Percentiles rank a stretch among this genome's conserved stretches.
phyloP scores from a whole-genome alignment of 2,888 invertebrate genomes.

The Bembecia ichneumoniformis region DNA sequence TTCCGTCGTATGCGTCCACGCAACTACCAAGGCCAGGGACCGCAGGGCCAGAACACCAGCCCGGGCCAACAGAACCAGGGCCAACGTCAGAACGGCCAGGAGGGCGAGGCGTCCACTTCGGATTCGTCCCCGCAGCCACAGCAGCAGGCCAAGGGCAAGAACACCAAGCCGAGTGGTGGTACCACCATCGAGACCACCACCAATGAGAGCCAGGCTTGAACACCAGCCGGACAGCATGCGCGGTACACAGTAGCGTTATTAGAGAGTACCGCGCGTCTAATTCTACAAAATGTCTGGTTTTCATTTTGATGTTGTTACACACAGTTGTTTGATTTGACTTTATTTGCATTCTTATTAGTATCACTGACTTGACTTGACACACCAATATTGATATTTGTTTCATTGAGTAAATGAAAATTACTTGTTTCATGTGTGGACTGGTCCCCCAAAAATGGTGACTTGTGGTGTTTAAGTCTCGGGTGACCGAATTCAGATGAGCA shows the following conservation, averaged over 20 bases:
- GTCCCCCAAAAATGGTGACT: too few species aligned
- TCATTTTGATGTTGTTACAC: conserved; percentile 44
- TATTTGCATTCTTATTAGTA: not conserved
- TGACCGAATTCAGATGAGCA: conserved; percentile 29
- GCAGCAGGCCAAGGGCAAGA: conserved; percentile 45
- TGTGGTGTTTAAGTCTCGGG: too few species aligned
- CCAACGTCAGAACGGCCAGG: conserved; percentile 43
- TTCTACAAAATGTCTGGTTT: conserved; percentile 28
- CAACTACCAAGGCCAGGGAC: conserved; percentile 37
- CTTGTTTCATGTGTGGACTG: too few species aligned
- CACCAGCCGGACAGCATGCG: conserved; percentile 25
- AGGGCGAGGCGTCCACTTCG: conserved; percentile 37
- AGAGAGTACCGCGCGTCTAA: conserved; percentile 43
- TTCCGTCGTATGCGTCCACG: conserved; percentile 55
- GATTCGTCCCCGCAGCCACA: conserved; percentile 30
- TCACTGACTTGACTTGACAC: too few species aligned
- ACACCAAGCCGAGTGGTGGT: conserved; percentile 38
- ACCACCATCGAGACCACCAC: conserved; percentile 60
- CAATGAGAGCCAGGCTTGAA: conserved; percentile 68
- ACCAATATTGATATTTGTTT: too few species aligned
- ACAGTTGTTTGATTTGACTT: conserved; percentile 17
- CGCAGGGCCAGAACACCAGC: conserved; percentile 10
- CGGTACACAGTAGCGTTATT: conserved; percentile 47
- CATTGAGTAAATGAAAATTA: too few species aligned
- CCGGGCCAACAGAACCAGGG: conserved; percentile 12